These are phyloP conservation scores for Ormyrus nitidulus DNA, from an alignment of 2,888 invertebrate species.

Conservation along the genomic window DNA sequence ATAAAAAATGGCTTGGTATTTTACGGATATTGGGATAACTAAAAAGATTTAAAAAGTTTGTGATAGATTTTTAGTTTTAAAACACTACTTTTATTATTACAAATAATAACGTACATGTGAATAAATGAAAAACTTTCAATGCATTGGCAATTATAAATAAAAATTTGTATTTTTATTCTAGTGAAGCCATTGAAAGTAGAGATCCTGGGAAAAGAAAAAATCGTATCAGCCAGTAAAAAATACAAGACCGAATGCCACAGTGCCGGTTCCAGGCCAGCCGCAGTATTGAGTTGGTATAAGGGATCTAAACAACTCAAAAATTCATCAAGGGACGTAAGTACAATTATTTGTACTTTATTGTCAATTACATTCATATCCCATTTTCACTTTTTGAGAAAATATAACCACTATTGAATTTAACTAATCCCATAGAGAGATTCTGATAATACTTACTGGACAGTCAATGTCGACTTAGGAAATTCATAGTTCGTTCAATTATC, in stretches of 20 bases:
- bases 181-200: constrained; percentile 91
- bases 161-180: constrained; percentile 74
- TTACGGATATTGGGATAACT: too few relatives aligned
- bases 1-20: too few relatives aligned
- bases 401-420: too few relatives aligned
- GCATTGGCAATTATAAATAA: not conserved
- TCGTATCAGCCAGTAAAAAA: constrained; percentile 89
- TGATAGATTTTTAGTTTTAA: too few relatives aligned
- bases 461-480: not conserved
- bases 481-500: constrained; percentile 26
- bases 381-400: not conserved
- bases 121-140: too few relatives aligned
- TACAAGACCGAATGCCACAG: constrained; percentile 92
- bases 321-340: constrained; percentile 88
- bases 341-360: not conserved
- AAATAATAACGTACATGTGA: too few relatives aligned
- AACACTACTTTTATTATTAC: too few relatives aligned
- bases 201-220: constrained; percentile 88
- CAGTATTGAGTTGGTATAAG: constrained; percentile 93
- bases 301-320: constrained; percentile 88
- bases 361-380: not conserved
- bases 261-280: constrained; percentile 90
- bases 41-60: too few relatives aligned
- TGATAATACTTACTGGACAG: not conserved
- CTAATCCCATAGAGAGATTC: too few relatives aligned